A percentile compares a stretch with the other conserved stretches of the same genome.
Conservation (phyloP, 2,113 vertebrate genomes). For the Saguinus midas region DNA sequence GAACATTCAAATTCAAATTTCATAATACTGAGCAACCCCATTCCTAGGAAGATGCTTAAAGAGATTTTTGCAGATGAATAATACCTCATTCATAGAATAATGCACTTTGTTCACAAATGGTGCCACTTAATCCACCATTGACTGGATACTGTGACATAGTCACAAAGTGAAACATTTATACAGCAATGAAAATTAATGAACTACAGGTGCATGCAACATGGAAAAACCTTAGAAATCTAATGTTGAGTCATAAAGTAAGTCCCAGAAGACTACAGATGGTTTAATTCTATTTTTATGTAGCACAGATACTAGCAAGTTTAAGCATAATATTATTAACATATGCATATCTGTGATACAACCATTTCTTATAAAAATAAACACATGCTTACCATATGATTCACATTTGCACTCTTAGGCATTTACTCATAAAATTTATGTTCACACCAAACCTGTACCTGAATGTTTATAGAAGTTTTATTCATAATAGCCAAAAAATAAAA, state of each 20-base stretch:
- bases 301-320: not conserved
- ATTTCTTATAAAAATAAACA: not conserved
- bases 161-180: not conserved
- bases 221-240: not conserved
- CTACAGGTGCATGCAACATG: not conserved
- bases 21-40: not conserved
- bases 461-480: not conserved
- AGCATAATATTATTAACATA: not conserved
- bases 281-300: not conserved
- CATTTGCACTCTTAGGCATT: not conserved
- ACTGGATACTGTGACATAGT: not conserved
- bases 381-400: not conserved
- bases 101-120: not conserved
- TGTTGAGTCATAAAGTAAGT: not conserved
- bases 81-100: not conserved
- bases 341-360: not conserved
- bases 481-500: not conserved
- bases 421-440: not conserved
- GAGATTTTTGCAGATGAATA: not conserved
- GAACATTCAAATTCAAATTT: not conserved
- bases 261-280: not conserved
- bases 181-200: not conserved
- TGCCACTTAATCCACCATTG: not conserved
- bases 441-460: not conserved
- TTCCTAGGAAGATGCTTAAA: not conserved